Conservation (phyloP, 2,797 vertebrate genomes). For the Fistularia tabacaria region DNA sequence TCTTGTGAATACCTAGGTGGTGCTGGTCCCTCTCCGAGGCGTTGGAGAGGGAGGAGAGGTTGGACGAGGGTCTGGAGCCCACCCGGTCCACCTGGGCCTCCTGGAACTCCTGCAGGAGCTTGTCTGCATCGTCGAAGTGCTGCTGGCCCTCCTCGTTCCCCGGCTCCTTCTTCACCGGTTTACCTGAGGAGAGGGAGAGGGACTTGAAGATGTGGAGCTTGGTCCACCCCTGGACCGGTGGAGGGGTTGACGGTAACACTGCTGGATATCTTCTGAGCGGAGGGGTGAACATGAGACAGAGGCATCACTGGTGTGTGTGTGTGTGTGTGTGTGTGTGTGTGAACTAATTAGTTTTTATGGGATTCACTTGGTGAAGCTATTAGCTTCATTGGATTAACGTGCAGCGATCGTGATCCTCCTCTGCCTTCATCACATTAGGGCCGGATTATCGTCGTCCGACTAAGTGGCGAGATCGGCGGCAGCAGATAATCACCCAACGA, state of each 20-base stretch:
- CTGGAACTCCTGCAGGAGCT: constrained; percentile 94
- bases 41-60: constrained; percentile 94
- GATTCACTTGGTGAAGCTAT: too few species aligned
- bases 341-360: too few species aligned
- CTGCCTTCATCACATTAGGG: background rate
- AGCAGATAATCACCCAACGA: constrained; percentile 79
- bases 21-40: constrained; percentile 93
- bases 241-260: background rate
- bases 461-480: background rate
- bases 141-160: constrained; percentile 88
- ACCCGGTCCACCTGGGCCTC: constrained; percentile 90
- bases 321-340: too few species aligned
- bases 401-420: too few species aligned
- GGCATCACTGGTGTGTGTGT: too few species aligned
- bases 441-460: constrained; percentile 2
- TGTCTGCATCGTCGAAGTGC: constrained; percentile 88
- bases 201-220: too few species aligned
- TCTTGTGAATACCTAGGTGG: constrained; percentile 79
- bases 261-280: background rate
- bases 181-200: constrained; percentile 69
- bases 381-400: too few species aligned
- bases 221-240: too few species aligned
- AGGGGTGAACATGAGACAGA: too few species aligned
- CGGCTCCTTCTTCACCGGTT: constrained; percentile 89
- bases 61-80: constrained; percentile 91